Evolutionary conservation across 2,888 invertebrate species (phyloP).

Genomic region (Congeria kusceri): DNA sequence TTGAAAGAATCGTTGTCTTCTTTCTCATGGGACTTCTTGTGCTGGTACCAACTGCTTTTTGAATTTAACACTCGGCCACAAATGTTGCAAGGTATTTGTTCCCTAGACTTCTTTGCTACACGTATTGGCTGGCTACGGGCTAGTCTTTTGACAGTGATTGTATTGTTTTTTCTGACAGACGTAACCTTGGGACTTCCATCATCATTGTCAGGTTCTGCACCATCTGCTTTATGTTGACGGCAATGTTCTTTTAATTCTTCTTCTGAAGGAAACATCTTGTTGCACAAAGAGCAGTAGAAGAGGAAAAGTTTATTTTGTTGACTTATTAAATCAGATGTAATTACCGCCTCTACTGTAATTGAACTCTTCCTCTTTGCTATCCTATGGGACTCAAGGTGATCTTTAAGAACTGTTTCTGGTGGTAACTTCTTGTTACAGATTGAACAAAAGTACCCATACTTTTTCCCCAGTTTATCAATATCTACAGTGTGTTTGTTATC

Average conservation of each 20-base stretch:
- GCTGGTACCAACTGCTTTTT: not conserved
- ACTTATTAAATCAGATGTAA: not conserved
- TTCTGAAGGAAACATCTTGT: constrained; percentile 19
- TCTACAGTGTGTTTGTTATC: not conserved
- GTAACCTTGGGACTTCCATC: not conserved
- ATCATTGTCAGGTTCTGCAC: not conserved
- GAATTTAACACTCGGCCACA: not conserved
- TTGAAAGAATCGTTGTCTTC: not conserved
- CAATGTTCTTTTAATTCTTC: constrained; percentile 24
- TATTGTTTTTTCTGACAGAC: no score
- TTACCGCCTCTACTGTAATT: not conserved
- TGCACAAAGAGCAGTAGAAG: constrained; percentile 26
- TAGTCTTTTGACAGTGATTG: not conserved
- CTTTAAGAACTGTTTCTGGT: not conserved
- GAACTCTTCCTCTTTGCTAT: constrained; percentile 4
- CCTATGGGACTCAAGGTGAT: constrained; percentile 4
- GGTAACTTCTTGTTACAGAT: constrained; percentile 1
- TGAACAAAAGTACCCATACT: constrained; percentile 6
- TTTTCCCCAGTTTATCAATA: not conserved
- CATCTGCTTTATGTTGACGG: constrained; percentile 6
- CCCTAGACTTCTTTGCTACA: not conserved
- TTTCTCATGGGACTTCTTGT: not conserved
- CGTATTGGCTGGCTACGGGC: not conserved
- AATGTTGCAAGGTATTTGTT: not conserved
- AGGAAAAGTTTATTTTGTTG: constrained; percentile 5